Conservation (phyloP, 2,113 vertebrate genomes). For the Hydrochoerus hydrochaeris region DNA sequence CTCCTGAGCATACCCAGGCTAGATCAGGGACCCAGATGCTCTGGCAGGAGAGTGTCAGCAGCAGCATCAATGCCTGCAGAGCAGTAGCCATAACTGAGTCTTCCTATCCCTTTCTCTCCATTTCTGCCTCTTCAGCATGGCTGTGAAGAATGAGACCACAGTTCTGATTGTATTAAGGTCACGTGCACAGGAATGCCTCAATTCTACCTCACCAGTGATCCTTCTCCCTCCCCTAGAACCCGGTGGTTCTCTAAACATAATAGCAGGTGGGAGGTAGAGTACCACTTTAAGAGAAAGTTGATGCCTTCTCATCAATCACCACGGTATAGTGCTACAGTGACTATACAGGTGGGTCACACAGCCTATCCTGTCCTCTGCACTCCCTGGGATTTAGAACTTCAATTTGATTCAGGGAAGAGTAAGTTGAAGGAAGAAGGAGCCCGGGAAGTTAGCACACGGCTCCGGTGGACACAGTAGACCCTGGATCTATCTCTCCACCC, state of each 20-base stretch:
- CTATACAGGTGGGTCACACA: not conserved
- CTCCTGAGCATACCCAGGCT: not conserved
- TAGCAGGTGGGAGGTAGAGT: not conserved
- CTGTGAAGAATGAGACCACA: not conserved
- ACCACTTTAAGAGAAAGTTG: not conserved
- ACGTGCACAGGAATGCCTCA: not conserved
- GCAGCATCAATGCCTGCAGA: not conserved
- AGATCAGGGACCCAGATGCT: no score
- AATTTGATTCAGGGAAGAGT: not conserved
- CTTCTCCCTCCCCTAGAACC: not conserved
- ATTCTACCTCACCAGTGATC: not conserved
- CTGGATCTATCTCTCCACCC: not conserved
- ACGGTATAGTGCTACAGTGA: not conserved
- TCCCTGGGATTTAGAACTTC: not conserved
- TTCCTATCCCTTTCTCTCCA: not conserved
- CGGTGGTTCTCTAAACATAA: not conserved
- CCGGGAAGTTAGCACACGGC: not conserved
- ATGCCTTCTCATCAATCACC: not conserved
- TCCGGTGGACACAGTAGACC: not conserved
- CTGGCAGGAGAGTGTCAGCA: not conserved
- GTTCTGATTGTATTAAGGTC: not conserved
- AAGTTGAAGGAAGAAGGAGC: not conserved
- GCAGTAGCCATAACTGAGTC: no score
- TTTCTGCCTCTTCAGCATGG: not conserved
- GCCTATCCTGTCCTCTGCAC: no score